These are phyloP conservation scores for Lucifuga dentata DNA, from an alignment of 2,113 vertebrate genomes.

Conservation along the genomic window DNA sequence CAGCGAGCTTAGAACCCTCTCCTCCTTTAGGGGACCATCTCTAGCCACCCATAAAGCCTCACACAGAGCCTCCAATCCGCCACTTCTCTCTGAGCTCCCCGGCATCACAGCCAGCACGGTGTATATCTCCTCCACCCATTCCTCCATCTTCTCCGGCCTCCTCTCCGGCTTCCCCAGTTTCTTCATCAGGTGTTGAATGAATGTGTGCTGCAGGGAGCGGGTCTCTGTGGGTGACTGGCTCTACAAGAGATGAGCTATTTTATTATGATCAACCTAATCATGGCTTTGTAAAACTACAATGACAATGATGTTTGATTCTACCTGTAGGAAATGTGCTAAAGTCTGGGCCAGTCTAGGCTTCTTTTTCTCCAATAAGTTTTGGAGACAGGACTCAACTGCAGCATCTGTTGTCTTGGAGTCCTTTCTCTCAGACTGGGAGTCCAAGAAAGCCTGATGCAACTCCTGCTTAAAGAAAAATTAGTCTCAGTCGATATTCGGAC, in stretches of 20 bases:
- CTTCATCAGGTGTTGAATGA: slow-evolving; percentile 86
- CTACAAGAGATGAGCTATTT: slow-evolving; percentile 79
- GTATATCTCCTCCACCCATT: slow-evolving; percentile 84
- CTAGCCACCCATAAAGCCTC: slow-evolving; percentile 86
- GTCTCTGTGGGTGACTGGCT: slow-evolving; percentile 54
- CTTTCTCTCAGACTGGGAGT: slow-evolving; percentile 54
- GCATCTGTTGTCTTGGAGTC: slow-evolving; percentile 52
- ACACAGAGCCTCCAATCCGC: slow-evolving; percentile 82
- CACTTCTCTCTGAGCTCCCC: slow-evolving; percentile 73
- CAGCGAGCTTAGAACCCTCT: slow-evolving; percentile 87
- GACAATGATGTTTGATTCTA: slow-evolving; percentile 17
- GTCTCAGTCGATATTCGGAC: neutral
- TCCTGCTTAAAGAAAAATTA: slow-evolving; percentile 81
- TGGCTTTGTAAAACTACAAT: too few relatives aligned
- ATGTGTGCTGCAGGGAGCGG: slow-evolving; percentile 81
- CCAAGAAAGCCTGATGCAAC: slow-evolving; percentile 85
- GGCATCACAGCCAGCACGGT: slow-evolving; percentile 84
- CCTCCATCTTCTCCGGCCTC: slow-evolving; percentile 43
- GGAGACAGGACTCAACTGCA: slow-evolving; percentile 82
- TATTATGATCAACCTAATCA: too few relatives aligned
- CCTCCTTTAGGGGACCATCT: slow-evolving; percentile 84
- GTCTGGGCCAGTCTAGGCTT: slow-evolving; percentile 84
- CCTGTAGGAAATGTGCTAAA: slow-evolving; percentile 86
- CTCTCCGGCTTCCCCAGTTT: slow-evolving; percentile 66
- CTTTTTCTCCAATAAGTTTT: slow-evolving; percentile 81